Evolutionary conservation across 1,140 invertebrate species (phyloP), one percentile per base, ranked within the genome.

Genomic region (Drosophila littoralis): DNA sequence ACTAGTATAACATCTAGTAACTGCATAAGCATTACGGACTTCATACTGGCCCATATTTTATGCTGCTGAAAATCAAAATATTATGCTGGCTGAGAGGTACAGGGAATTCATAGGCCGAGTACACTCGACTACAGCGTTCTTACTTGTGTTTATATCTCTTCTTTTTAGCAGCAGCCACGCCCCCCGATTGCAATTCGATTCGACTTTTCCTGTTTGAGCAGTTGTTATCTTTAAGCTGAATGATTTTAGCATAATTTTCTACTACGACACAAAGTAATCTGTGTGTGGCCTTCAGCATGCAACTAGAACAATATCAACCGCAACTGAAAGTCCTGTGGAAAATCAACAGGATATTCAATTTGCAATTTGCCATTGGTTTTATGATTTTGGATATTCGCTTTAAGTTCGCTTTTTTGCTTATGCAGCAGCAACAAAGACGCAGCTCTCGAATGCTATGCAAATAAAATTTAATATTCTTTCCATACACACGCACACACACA

Each of bases 401-500:
- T 51, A 69, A 68, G 12, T 61, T 65, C 2, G 22, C 22, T 42
- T 46, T 57, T 71, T 57, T 13, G 8, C 60, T 54, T 38, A 38
- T 38, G 33, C 32, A 38, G 33, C 52, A 55, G 35, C 33, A 43
- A 32, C 40, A 58, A 54, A 42, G 43, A 61, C 59, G 13, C 15
- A 52, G 38, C 43, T 22, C 43, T 8, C 46, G 59, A 66, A 72
- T 66, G 33, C 67, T 58, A 64, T 64, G 45, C 59, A 75, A 75
- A 75, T 70, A 75, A 75, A 64, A 70, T 75, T 70, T 64, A 59
- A 75, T 64, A 75, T 71, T 70, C 55, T 64, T 43, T 55, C 1
- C 28, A 38, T 54, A 46, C 35, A 38, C 64, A 38, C 17, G 28
- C 33, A 57, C 15, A 64, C 15, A 7, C 17, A 35, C 22, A 51